phyloP scores from a whole-genome alignment of 2,888 invertebrate genomes.

The Nomada ruficornis region DNA sequence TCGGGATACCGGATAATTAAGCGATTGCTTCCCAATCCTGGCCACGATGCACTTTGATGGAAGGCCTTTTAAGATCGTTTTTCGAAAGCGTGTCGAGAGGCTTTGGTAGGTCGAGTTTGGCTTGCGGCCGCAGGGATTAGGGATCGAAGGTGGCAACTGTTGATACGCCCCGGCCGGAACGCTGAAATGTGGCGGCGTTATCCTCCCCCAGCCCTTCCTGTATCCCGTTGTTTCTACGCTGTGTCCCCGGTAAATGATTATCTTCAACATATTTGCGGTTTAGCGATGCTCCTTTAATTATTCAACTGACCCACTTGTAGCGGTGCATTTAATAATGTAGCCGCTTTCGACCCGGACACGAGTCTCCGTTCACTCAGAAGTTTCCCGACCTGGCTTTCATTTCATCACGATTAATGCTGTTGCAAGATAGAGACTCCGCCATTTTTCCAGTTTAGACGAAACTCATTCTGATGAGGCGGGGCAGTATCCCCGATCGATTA shows the following conservation, averaged over 20 bases:
- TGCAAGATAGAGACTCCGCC: background rate
- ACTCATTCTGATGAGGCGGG: background rate
- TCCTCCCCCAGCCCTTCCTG: slow-evolving; percentile 17
- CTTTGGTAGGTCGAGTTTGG: slow-evolving; percentile 55
- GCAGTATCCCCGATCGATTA: no score
- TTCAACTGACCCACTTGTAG: background rate
- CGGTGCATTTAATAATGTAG: background rate
- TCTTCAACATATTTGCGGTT: slow-evolving; percentile 8
- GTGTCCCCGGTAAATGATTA: slow-evolving; percentile 38
- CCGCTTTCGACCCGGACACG: no score
- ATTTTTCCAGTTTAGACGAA: background rate
- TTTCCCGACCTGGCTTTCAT: background rate
- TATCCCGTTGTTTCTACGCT: slow-evolving; percentile 4
- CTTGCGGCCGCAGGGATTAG: slow-evolving; percentile 53
- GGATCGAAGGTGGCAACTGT: slow-evolving; percentile 60
- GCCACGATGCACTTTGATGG: slow-evolving; percentile 51
- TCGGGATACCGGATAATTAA: slow-evolving; percentile 57
- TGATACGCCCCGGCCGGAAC: slow-evolving; percentile 49
- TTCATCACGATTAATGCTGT: background rate
- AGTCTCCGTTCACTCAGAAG: background rate
- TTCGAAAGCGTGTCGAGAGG: slow-evolving; percentile 40
- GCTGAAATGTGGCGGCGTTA: slow-evolving; percentile 48
- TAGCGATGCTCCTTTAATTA: slow-evolving; percentile 20
- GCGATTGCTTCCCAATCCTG: slow-evolving; percentile 56
- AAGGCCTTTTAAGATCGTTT: slow-evolving; percentile 57